These are phyloP conservation scores for Deroplatys truncata DNA, from an alignment of 2,888 invertebrate species.

Conservation along the genomic window DNA sequence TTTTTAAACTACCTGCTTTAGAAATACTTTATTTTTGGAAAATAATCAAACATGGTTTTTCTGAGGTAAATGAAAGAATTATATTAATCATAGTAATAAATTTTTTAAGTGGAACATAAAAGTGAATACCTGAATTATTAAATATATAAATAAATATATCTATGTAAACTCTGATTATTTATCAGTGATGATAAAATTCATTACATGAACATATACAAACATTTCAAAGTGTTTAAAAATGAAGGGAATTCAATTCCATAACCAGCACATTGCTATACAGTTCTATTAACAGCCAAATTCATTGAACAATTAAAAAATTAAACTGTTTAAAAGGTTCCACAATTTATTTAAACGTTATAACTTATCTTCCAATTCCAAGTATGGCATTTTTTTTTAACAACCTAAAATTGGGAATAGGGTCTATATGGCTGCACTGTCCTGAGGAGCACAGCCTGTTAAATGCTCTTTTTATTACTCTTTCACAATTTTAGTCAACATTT, in stretches of 20 bases:
- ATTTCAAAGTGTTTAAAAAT: background rate
- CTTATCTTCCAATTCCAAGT: background rate
- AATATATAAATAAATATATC: background rate
- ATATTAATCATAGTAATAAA: background rate
- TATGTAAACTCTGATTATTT: background rate
- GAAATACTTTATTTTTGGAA: background rate
- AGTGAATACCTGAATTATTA: background rate
- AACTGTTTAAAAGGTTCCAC: no score
- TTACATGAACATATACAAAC: background rate
- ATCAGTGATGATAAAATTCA: background rate
- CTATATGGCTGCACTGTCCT: slow-evolving; percentile 12
- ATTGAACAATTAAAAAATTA: background rate
- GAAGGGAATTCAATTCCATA: background rate
- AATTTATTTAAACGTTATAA: background rate
- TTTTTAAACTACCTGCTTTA: background rate
- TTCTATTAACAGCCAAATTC: slow-evolving; percentile 11
- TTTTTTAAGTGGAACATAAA: background rate
- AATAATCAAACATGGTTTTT: background rate
- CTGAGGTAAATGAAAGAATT: background rate
- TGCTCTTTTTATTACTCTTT: background rate
- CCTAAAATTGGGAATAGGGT: background rate
- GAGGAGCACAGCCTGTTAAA: slow-evolving; percentile 20
- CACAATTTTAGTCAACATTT: slow-evolving; percentile 13
- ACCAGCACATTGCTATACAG: background rate
- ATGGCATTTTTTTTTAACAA: background rate